Conservation (phyloP, 1,140 invertebrate genomes). For the Lineus longissimus region DNA sequence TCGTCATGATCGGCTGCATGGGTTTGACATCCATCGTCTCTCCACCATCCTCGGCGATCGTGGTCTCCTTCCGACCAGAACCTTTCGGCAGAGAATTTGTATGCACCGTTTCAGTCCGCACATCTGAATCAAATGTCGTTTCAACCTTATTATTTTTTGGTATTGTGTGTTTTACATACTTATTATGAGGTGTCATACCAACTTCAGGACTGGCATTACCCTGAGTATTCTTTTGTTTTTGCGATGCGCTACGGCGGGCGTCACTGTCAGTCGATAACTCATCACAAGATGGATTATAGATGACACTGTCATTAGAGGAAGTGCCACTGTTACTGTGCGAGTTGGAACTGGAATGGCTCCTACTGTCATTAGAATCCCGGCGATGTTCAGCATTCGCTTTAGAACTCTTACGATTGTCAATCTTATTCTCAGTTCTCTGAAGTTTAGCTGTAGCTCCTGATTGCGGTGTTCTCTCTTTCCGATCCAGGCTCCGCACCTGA, state of each 20-base stretch:
- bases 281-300: conserved; percentile 30
- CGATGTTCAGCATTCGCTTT: background rate
- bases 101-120: conserved; percentile 44
- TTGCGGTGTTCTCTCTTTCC: conserved; percentile 19
- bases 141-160: conserved; percentile 38
- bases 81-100: conserved; percentile 10
- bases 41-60: conserved; percentile 65
- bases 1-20: conserved; percentile 79
- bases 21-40: conserved; percentile 80
- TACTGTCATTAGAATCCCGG: conserved; percentile 3
- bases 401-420: background rate
- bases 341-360: conserved; percentile 18
- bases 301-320: conserved; percentile 44
- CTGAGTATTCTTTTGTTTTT: background rate
- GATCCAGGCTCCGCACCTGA: conserved; percentile 16
- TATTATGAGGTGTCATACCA: background rate
- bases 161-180: background rate
- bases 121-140: conserved; percentile 51
- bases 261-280: conserved; percentile 15
- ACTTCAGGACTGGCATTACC: background rate
- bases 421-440: background rate
- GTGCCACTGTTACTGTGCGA: conserved; percentile 31
- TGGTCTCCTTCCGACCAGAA: conserved; percentile 28
- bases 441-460: conserved; percentile 16
- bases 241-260: background rate